Conservation (phyloP, 1,140 invertebrate genomes). For the Drosophila tsacasi region DNA sequence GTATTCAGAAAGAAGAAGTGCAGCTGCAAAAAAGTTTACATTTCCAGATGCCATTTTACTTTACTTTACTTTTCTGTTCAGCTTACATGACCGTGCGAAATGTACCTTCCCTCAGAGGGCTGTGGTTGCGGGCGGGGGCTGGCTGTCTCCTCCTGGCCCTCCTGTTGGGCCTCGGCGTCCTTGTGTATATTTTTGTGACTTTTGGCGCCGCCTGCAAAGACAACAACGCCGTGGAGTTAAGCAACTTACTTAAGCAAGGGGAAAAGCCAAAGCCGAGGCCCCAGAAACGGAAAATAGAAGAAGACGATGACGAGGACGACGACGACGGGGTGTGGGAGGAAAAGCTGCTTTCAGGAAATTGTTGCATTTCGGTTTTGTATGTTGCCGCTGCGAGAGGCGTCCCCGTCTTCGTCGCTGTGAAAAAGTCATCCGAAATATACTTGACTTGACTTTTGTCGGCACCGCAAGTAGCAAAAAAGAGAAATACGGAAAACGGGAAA, state of each 20-base stretch:
- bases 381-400: slow-evolving; percentile 20
- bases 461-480: slow-evolving; percentile 32
- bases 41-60: slow-evolving; percentile 81
- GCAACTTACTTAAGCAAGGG: slow-evolving; percentile 74
- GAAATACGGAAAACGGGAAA: slow-evolving; percentile 37
- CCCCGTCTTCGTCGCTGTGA: slow-evolving; percentile 37
- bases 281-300: slow-evolving; percentile 1
- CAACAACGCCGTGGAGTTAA: slow-evolving; percentile 72
- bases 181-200: slow-evolving; percentile 60
- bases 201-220: slow-evolving; percentile 77
- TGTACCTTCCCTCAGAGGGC: slow-evolving; percentile 34
- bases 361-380: slow-evolving; percentile 74
- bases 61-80: slow-evolving; percentile 74
- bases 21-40: slow-evolving; percentile 78
- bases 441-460: slow-evolving; percentile 81
- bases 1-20: slow-evolving; percentile 81
- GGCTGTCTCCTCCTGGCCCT: slow-evolving; percentile 2
- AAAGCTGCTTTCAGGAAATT: slow-evolving; percentile 75
- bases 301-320: neutral
- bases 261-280: slow-evolving; percentile 19
- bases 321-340: slow-evolving; percentile 28
- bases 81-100: slow-evolving; percentile 51
- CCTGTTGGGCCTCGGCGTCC: slow-evolving; percentile 22
- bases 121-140: slow-evolving; percentile 5
- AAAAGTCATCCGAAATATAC: slow-evolving; percentile 78